These are phyloP conservation scores for Dysidea cf. avara DNA, from an alignment of 37 sponge, comb jelly and placozoan genomes.

Conservation along the genomic window DNA sequence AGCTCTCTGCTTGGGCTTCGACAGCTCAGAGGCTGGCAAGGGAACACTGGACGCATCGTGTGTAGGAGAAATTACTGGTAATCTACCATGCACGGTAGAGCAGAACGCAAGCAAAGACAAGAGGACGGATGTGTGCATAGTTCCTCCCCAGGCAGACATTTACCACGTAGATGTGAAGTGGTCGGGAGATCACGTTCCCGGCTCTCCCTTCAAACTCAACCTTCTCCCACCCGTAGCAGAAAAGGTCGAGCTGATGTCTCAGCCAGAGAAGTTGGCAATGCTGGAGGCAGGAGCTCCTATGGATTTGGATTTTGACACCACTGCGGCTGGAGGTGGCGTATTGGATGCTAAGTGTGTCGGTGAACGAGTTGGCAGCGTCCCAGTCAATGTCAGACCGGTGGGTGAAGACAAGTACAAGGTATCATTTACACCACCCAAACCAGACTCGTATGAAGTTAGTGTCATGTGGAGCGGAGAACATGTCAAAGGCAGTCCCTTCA, in stretches of 20 bases:
- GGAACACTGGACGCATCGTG: conserved; percentile 50
- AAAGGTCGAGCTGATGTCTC: conserved; percentile 16
- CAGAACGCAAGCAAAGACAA: background rate
- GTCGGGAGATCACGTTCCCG: conserved; percentile 50
- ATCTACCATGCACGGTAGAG: conserved; percentile 32
- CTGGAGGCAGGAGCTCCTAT: conserved; percentile 43
- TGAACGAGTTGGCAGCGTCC: conserved; percentile 24
- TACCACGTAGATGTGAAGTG: conserved; percentile 60
- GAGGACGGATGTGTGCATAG: conserved; percentile 29
- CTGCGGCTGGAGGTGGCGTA: conserved; percentile 55
- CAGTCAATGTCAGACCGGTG: conserved; percentile 13
- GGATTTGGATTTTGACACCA: conserved; percentile 15
- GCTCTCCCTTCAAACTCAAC: conserved; percentile 68
- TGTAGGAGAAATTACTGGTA: conserved; percentile 51
- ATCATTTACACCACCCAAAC: conserved; percentile 29
- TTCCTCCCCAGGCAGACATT: conserved; percentile 39
- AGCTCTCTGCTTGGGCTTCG: conserved; percentile 31
- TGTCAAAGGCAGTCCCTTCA: conserved; percentile 63
- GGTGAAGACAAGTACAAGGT: conserved; percentile 39
- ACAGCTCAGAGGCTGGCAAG: conserved; percentile 60
- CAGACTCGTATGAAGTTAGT: conserved; percentile 40
- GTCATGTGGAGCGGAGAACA: conserved; percentile 49
- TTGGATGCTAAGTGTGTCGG: conserved; percentile 46
- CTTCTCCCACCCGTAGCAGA: conserved; percentile 34
- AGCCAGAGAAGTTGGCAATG: conserved; percentile 2